phyloP scores from a whole-genome alignment of 2,113 vertebrate species.

The Heptranchias perlo region DNA sequence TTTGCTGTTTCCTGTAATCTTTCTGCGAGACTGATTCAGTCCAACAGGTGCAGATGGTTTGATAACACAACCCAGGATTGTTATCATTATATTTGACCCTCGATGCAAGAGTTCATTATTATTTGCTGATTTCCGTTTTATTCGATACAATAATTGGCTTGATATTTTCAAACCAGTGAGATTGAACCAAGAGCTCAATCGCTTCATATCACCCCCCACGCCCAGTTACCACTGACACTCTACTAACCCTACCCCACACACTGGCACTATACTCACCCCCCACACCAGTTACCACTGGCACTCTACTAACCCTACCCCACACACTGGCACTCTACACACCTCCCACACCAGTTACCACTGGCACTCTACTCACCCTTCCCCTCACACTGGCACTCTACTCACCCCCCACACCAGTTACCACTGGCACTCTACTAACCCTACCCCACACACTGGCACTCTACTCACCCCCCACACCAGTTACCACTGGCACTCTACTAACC shows the following conservation, averaged over 20 bases:
- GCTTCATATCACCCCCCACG: neutral
- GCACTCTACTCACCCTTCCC: neutral
- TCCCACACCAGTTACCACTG: neutral
- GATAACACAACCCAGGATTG: neutral
- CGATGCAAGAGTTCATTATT: neutral
- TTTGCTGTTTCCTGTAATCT: slow-evolving; percentile 9
- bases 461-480: too few relatives aligned
- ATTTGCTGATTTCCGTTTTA: neutral
- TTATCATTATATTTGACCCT: neutral
- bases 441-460: too few relatives aligned
- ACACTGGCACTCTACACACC: too few relatives aligned
- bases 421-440: too few relatives aligned
- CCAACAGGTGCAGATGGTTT: slow-evolving; percentile 8
- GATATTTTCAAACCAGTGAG: neutral
- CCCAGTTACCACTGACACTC: neutral
- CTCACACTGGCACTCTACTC: too few relatives aligned
- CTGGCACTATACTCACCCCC: too few relatives aligned
- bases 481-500: too few relatives aligned
- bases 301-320: too few relatives aligned
- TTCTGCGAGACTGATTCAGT: neutral
- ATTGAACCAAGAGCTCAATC: neutral
- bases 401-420: too few relatives aligned
- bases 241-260: neutral
- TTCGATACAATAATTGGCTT: neutral
- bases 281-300: too few relatives aligned